A percentile compares a stretch with the other conserved stretches of the same genome.
phyloP scores from a whole-genome alignment of 2,888 invertebrate species.

The Malthinus seriepunctatus region DNA sequence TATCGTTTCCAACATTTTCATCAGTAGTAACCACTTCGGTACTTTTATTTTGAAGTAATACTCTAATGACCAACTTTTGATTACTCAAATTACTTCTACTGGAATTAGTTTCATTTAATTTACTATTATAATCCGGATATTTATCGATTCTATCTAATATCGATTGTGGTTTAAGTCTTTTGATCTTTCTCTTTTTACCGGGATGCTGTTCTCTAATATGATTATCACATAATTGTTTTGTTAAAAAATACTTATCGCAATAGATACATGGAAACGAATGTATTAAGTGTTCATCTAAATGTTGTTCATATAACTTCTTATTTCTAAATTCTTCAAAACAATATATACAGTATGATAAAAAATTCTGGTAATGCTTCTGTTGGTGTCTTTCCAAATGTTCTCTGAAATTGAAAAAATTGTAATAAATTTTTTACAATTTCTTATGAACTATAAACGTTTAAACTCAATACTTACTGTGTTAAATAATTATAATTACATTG shows the following conservation, averaged over 20 bases:
- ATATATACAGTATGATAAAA: slow-evolving; percentile 27
- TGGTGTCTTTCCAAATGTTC: slow-evolving; percentile 30
- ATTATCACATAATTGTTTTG: slow-evolving; percentile 22
- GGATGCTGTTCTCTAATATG: slow-evolving; percentile 27
- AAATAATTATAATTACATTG: slow-evolving; percentile 30
- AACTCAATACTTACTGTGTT: slow-evolving; percentile 32
- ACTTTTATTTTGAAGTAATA: slow-evolving; percentile 13
- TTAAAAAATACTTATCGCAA: slow-evolving; percentile 32
- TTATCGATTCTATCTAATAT: slow-evolving; percentile 30
- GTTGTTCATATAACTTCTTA: slow-evolving; percentile 23
- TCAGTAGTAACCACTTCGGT: too few species aligned
- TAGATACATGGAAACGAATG: slow-evolving; percentile 31
- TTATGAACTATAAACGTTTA: too few species aligned
- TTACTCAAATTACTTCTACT: not conserved
- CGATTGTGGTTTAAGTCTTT: slow-evolving; percentile 18
- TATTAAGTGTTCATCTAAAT: slow-evolving; percentile 28
- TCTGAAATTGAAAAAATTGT: slow-evolving; percentile 19
- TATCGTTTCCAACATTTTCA: not conserved
- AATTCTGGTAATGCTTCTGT: slow-evolving; percentile 14
- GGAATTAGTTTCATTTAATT: slow-evolving; percentile 3
- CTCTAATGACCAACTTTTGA: slow-evolving; percentile 13
- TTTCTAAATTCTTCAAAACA: slow-evolving; percentile 27
- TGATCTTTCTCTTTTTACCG: slow-evolving; percentile 24
- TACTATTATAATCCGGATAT: slow-evolving; percentile 1
- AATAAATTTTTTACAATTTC: too few species aligned